phyloP scores from a whole-genome alignment of 2,888 invertebrate species.

The Acleris literana region DNA sequence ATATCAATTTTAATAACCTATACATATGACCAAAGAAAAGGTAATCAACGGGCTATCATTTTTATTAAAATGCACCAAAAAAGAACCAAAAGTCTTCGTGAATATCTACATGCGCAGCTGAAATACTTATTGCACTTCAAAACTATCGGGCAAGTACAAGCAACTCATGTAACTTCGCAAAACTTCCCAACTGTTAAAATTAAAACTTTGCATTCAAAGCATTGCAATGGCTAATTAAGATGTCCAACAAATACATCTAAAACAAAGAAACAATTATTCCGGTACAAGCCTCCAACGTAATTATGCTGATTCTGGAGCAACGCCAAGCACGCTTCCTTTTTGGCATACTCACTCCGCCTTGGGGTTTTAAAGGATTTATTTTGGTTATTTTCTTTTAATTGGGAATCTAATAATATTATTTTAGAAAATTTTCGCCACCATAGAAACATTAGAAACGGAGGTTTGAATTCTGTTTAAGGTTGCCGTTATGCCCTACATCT shows the following conservation, averaged over 20 bases:
- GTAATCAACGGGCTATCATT: too few species aligned
- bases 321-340: constrained; percentile 38
- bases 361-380: constrained; percentile 22
- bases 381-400: constrained; percentile 24
- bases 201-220: constrained; percentile 25
- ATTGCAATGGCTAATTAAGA: constrained; percentile 38
- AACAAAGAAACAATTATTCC: constrained; percentile 43
- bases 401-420: constrained; percentile 19
- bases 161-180: too few species aligned
- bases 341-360: constrained; percentile 26
- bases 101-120: too few species aligned
- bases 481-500: too few species aligned
- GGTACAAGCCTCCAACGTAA: constrained; percentile 38
- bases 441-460: too few species aligned
- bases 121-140: too few species aligned
- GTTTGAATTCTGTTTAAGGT: too few species aligned
- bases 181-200: constrained; percentile 20
- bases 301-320: constrained; percentile 40
- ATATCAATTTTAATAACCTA: too few species aligned
- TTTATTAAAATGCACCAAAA: too few species aligned
- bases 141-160: neutral
- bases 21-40: too few species aligned
- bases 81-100: too few species aligned
- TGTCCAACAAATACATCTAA: constrained; percentile 39
- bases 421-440: too few species aligned